phyloP scores from a whole-genome alignment of 2,113 vertebrate genomes.

The Leptocoma aspasia region DNA sequence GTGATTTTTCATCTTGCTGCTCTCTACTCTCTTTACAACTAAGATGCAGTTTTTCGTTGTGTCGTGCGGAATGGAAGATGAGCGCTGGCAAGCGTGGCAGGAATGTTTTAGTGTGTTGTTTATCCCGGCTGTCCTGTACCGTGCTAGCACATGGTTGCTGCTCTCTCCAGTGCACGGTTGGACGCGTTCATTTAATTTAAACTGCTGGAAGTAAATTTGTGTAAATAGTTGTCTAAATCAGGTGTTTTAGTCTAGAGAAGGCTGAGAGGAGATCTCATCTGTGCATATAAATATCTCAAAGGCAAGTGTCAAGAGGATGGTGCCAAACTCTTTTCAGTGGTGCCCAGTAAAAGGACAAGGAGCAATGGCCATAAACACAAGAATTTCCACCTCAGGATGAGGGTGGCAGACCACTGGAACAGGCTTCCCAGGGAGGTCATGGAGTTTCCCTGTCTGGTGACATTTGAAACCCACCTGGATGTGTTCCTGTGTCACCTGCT shows the following conservation, averaged over 20 bases:
- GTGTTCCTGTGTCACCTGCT: background rate
- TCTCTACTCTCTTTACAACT: background rate
- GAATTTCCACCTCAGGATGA: background rate
- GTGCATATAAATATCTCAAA: background rate
- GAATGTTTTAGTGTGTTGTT: background rate
- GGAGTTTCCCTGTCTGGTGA: background rate
- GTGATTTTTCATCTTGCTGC: rapidly evolving
- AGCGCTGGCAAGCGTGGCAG: background rate
- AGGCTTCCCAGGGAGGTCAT: background rate
- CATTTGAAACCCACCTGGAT: background rate
- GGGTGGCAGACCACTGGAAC: background rate
- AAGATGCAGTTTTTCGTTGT: rapidly evolving
- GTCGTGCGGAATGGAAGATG: background rate
- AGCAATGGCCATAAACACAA: background rate
- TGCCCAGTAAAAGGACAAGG: background rate
- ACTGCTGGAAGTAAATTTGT: background rate
- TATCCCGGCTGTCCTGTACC: background rate
- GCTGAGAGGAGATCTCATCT: background rate
- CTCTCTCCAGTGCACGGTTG: background rate
- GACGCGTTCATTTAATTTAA: background rate
- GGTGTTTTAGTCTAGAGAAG: background rate
- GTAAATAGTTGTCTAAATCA: background rate
- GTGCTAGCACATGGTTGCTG: background rate
- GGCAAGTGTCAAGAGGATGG: background rate
- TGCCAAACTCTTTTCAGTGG: background rate